Evolutionary conservation across 2,113 vertebrate species (phyloP), one percentile per base, ranked within the genome.

Genomic region (Seriola rivoliana): DNA sequence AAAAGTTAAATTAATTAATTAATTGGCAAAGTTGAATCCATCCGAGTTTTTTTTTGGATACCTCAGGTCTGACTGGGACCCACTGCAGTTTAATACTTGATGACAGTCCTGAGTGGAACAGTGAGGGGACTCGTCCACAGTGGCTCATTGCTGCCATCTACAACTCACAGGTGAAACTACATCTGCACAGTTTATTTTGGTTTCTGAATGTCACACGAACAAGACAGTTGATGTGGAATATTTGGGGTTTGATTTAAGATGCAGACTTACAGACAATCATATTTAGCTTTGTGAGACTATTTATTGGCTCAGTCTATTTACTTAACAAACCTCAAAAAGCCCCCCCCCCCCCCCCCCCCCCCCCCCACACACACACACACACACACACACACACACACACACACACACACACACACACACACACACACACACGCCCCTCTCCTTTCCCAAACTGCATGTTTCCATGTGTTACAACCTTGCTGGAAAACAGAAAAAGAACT

Each of bases 131-230:
- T 44, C 4, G 0, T 44, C 76, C 91, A 94, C 66, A 68, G 88
- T 75, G 91, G 95, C 95, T 84, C 96, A 96, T 92, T 97, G 96
- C 96, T 97, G 97, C 97, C 97, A 97, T 94, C 97, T 98, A 95
- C 91, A 77, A 93, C 90, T 52, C 80, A 81, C 36, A 67, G 17
- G 44, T 48, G 32, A 68, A 90, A 91, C 82, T 92, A 29, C 91
- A 90, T 10, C 36, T 25, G 8, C 38, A n/a, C 21, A 16, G 64
- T 87, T 86, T 21, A 54, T 65, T 70, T 80, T 71, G 66, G 66
- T 82, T 79, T 54, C 60, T 58, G 63, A 64, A 1, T 14, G 68
- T 23, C 69, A 38, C 29, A 54, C 0, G 34, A 69, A 70, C 55
- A 54, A 72, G 67, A 66, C 71, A 46, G 76, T 21, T 84, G 50